Conservation (phyloP, 2,113 vertebrate genomes). For the Ciconia maguari region DNA sequence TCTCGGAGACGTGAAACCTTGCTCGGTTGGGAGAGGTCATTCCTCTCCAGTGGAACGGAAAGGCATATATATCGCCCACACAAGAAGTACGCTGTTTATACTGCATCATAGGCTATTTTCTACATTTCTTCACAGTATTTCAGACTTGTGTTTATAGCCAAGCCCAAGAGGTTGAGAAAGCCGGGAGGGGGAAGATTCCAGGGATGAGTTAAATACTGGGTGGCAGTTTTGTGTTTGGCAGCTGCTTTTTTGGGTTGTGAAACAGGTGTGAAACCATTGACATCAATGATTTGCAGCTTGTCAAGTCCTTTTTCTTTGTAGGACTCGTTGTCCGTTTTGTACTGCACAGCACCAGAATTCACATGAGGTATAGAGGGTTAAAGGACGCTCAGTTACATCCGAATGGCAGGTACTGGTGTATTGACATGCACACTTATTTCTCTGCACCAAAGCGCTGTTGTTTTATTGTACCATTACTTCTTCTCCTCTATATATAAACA, state of each 20-base stretch:
- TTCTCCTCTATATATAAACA: constrained; percentile 25
- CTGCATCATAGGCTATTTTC: background rate
- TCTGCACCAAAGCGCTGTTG: accelerated
- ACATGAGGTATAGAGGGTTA: accelerated
- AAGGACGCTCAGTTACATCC: background rate
- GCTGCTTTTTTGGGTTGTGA: background rate
- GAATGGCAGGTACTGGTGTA: background rate
- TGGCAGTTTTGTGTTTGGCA: background rate
- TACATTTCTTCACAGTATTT: background rate
- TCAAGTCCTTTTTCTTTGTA: background rate
- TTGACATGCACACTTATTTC: background rate
- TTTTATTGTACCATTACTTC: background rate
- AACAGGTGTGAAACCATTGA: constrained; percentile 33
- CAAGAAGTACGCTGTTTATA: background rate
- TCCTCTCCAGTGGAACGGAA: constrained; percentile 6
- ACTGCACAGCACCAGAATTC: background rate
- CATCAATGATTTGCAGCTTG: background rate
- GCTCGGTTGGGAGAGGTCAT: background rate
- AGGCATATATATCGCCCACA: constrained; percentile 48
- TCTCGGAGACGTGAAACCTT: background rate
- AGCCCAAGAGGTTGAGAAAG: background rate
- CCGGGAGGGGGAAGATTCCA: background rate
- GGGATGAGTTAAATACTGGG: background rate
- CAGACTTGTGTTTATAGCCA: background rate
- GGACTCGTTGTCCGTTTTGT: accelerated